phyloP scores from a whole-genome alignment of 2,888 invertebrate genomes.

The Bibio marci region DNA sequence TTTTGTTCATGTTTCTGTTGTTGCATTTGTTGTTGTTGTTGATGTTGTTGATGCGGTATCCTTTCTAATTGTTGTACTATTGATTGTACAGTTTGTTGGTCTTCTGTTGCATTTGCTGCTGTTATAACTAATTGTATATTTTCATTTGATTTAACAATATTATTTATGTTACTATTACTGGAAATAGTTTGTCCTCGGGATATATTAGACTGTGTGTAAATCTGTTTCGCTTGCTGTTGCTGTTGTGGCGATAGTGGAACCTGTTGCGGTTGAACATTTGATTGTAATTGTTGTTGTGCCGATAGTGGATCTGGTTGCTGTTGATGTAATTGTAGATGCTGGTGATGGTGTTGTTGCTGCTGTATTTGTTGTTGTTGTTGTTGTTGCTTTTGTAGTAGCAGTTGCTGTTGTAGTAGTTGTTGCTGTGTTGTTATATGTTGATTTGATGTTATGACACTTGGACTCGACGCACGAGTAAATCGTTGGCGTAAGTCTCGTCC shows the following conservation, averaged over 20 bases:
- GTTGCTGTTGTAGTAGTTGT: conserved; percentile 7
- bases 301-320: neutral
- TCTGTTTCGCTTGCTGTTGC: too few species aligned
- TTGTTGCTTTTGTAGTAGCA: conserved; percentile 3
- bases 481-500: conserved; percentile 18
- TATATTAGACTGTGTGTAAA: too few species aligned
- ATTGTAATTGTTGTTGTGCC: neutral
- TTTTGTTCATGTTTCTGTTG: too few species aligned
- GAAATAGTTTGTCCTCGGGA: too few species aligned
- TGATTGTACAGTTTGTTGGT: conserved; percentile 5
- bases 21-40: too few species aligned
- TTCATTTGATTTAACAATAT: conserved; percentile 1
- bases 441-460: conserved; percentile 9
- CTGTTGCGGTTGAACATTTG: neutral
- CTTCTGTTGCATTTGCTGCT: neutral
- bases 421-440: conserved; percentile 9
- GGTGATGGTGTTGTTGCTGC: conserved; percentile 5
- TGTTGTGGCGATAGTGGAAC: too few species aligned
- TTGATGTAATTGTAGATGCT: conserved; percentile 1
- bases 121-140: neutral
- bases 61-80: conserved; percentile 2
- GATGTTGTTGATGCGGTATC: conserved; percentile 4
- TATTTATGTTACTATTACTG: neutral
- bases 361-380: conserved; percentile 7
- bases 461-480: conserved; percentile 15